Conservation (phyloP, 2,113 vertebrate genomes). For the Nymphicus hollandicus region DNA sequence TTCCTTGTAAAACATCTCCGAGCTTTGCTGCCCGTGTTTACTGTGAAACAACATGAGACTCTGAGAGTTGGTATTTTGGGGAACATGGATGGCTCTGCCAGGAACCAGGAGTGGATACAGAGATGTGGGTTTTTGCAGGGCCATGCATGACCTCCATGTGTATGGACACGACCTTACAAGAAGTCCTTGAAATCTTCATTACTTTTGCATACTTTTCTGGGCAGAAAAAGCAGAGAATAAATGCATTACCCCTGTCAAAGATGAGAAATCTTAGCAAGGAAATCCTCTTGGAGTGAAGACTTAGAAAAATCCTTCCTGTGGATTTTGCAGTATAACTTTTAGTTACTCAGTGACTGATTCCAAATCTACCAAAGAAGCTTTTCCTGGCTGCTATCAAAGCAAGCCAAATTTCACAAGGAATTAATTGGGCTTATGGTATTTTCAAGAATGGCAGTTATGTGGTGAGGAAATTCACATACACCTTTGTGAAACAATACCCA, state of each 20-base stretch:
- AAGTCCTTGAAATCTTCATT: not conserved
- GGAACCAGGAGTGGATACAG: not conserved
- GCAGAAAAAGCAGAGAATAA: not conserved
- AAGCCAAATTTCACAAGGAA: not conserved
- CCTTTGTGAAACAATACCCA: not conserved
- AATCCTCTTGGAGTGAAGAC: constrained; percentile 7
- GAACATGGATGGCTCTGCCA: not conserved
- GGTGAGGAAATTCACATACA: not conserved
- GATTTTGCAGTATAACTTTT: not conserved
- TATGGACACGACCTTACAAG: not conserved
- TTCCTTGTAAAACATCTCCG: not conserved
- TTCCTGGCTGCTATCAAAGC: not conserved
- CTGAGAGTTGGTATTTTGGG: not conserved
- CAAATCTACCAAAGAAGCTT: not conserved
- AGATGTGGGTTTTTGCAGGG: not conserved
- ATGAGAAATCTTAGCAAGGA: not conserved
- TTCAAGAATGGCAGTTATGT: not conserved
- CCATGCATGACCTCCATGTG: not conserved
- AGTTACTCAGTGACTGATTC: not conserved
- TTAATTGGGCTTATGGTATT: not conserved
- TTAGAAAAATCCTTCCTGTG: not conserved
- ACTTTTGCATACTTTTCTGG: not conserved
- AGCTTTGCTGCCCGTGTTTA: not conserved
- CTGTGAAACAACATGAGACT: not conserved
- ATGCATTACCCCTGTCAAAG: not conserved